Base-by-base conservation (phyloP, 2,888 invertebrate genomes). In the Chymomyza amoena region DNA sequence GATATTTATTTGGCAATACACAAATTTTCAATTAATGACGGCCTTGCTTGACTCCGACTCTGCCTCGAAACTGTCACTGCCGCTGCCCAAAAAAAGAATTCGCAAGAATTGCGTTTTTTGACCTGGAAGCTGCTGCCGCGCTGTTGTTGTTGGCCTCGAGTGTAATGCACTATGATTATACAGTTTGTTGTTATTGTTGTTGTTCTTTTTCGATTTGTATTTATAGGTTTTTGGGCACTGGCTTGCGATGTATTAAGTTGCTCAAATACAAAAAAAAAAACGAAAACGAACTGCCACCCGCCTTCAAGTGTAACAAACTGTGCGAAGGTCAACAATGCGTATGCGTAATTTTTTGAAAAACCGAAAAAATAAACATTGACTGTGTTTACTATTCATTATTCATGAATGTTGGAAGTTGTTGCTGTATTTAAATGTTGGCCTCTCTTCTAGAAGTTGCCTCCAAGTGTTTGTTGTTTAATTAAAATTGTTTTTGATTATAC, bases 191-290 rank as follows among this genome's bases (percentile, higher is more conserved):
- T 51, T 36, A 6, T 52, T 51, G 13, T 6, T 52, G 54, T 64
- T 56, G 61, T 64, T 52, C 6, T 10, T 32, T 1, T 32, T 60
- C 32, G 25, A 18, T 60, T 20, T 64, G 60, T 78, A 78, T 82
- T 85, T 82, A 72, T 85, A 76, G 73, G 76, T 75, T 85, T 69
- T 75, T 81, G 81, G 73, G 77, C 78, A 78, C 64, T 76, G 74
- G 32, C 32, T 7, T 74, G 69, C 74, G 75, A 63, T 72, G 82
- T 71, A 79, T 56, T 59, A 13, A 45, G 39, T 45, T 45, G 39
- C 39, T 13, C 1, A 66, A 32, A 36, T 25, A 25, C 25, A 54
- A 54, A 68, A 65, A 20, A 10, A 20, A 66, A 16, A 57, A 32
- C 16, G 59, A 69, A 67, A 56, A 57, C 25, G 25, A 16, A 16